A percentile compares a stretch with the other conserved stretches of the same genome.
Evolutionary conservation across 2,797 vertebrate species (phyloP).

Genomic region (Onychomys leucogaster): DNA sequence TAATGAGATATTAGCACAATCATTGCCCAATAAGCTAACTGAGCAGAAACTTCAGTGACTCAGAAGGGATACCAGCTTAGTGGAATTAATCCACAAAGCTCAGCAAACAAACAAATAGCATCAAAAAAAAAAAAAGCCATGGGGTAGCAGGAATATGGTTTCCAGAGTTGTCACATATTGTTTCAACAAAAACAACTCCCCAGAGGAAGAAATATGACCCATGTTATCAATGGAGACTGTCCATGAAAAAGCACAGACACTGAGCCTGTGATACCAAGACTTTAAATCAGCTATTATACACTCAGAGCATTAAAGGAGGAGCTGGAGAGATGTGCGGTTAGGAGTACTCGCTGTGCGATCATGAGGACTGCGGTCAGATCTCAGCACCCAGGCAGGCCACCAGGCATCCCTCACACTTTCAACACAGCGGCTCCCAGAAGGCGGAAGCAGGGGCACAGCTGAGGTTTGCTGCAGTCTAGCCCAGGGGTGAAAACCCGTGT

Average conservation of each 20-base stretch:
- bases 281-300: constrained; percentile 12
- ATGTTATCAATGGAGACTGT: not conserved
- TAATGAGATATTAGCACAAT: not conserved
- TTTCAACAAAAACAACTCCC: constrained; percentile 4
- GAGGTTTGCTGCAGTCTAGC: not conserved
- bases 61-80: not conserved
- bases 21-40: not conserved
- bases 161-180: constrained; percentile 4
- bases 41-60: not conserved
- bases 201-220: not conserved
- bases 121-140: not conserved
- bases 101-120: constrained; percentile 13
- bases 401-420: not conserved
- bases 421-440: not conserved
- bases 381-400: not conserved
- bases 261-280: not conserved
- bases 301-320: not conserved
- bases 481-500: not conserved
- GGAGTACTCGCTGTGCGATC: not conserved
- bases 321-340: not conserved
- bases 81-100: constrained; percentile 16
- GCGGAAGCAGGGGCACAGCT: not conserved
- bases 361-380: not conserved
- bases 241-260: not conserved
- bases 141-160: not conserved